These are phyloP conservation scores for Bubo bubo DNA, from an alignment of 2,113 vertebrate species.

Conservation along the genomic window DNA sequence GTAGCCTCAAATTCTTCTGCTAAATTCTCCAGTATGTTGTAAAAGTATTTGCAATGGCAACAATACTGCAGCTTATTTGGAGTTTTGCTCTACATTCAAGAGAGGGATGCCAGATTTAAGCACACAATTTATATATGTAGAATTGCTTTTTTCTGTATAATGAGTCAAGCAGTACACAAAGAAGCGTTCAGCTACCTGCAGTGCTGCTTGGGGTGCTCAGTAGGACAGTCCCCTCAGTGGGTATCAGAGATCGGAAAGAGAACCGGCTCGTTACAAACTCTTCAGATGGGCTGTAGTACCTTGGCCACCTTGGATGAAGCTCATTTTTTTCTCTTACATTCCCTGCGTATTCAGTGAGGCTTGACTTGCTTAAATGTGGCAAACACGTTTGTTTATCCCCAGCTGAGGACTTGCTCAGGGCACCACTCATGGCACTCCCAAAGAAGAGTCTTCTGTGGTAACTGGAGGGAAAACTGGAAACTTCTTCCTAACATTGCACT, in stretches of 20 bases:
- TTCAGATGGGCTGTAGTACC: neutral
- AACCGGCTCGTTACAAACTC: accelerated
- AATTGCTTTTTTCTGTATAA: neutral
- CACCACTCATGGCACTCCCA: neutral
- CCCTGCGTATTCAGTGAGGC: neutral
- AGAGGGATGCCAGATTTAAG: neutral
- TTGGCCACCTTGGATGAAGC: accelerated
- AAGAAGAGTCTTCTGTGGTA: neutral
- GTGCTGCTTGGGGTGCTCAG: neutral
- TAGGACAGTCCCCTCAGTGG: neutral
- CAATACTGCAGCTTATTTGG: neutral
- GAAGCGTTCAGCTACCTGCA: neutral
- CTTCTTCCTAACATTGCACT: neutral
- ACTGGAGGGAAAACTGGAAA: neutral
- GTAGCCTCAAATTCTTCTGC: neutral
- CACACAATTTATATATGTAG: accelerated
- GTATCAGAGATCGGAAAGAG: neutral
- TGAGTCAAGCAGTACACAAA: neutral
- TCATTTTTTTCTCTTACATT: neutral
- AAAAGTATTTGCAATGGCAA: neutral
- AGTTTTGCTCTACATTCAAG: neutral
- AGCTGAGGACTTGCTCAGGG: neutral
- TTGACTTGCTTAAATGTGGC: too few relatives aligned
- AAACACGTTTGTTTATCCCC: neutral
- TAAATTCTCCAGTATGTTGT: neutral